Evolutionary conservation across 1,140 invertebrate genomes (phyloP).

Genomic region (Radopholus similis): DNA sequence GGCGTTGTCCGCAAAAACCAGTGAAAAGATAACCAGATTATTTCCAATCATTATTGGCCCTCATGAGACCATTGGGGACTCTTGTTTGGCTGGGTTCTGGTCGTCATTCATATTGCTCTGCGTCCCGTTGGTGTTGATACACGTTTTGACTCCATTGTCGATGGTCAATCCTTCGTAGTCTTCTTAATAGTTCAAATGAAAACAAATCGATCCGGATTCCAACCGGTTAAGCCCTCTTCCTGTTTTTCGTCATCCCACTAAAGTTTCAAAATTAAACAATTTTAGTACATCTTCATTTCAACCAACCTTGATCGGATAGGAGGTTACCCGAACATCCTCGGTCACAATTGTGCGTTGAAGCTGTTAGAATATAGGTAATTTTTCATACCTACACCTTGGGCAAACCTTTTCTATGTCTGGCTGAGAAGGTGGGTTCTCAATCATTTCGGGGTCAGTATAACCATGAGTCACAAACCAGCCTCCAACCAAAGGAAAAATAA

Average conservation of each 20-base stretch:
- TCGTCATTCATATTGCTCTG: not conserved
- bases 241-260: conserved; percentile 41
- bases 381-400: too few species aligned
- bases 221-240: conserved; percentile 10
- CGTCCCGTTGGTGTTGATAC: too few species aligned
- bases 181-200: too few species aligned
- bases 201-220: not conserved
- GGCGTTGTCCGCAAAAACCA: too few species aligned
- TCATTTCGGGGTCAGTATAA: conserved; percentile 84
- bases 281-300: too few species aligned
- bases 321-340: conserved; percentile 49
- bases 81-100: not conserved
- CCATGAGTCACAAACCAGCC: conserved; percentile 98
- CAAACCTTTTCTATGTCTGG: conserved; percentile 84
- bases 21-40: too few species aligned
- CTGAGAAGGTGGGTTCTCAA: conserved; percentile 85
- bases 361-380: not conserved
- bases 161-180: too few species aligned
- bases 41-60: too few species aligned
- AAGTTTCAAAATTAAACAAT: too few species aligned
- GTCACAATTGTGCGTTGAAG: conserved; percentile 32
- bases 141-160: too few species aligned
- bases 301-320: conserved; percentile 50
- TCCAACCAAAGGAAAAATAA: conserved; percentile 92
- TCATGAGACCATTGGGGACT: too few species aligned